A percentile compares a stretch with the other conserved stretches of the same genome.
phyloP scores from a whole-genome alignment of 2,888 invertebrate species.

The Drosophila rellima region DNA sequence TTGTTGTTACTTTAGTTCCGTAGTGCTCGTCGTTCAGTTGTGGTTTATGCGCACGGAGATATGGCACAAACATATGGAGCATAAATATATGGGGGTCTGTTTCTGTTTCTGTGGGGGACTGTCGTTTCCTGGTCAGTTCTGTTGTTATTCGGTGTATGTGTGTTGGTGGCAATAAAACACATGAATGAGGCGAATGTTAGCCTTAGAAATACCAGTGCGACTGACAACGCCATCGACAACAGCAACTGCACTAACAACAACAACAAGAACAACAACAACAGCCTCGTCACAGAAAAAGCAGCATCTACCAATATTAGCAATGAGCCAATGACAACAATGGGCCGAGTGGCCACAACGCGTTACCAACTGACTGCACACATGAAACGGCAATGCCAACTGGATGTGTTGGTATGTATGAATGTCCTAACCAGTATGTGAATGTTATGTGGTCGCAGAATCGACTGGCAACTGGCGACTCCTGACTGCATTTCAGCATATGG shows the following conservation, averaged over 20 bases:
- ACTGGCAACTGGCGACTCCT: conserved; percentile 39
- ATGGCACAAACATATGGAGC: conserved; percentile 78
- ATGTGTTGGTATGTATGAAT: conserved; percentile 25
- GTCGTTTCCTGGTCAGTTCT: conserved; percentile 61
- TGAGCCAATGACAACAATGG: conserved; percentile 77
- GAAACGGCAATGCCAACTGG: conserved; percentile 47
- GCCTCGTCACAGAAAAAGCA: conserved; percentile 43
- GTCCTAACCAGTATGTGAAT: conserved; percentile 38
- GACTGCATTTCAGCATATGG: conserved; percentile 53
- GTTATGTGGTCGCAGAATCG: conserved; percentile 66
- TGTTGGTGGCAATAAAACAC: conserved; percentile 74
- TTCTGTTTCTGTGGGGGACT: conserved; percentile 20
- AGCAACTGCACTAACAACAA: conserved; percentile 17
- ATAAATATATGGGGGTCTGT: conserved; percentile 63
- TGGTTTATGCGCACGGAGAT: conserved; percentile 74
- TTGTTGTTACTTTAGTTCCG: conserved; percentile 64
- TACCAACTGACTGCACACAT: conserved; percentile 60
- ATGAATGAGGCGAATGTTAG: conserved; percentile 71
- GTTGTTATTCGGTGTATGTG: conserved; percentile 42
- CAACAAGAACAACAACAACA: conserved; percentile 18
- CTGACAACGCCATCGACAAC: conserved; percentile 64
- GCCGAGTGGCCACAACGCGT: conserved; percentile 58
- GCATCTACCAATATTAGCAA: conserved; percentile 76
- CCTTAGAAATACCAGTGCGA: conserved; percentile 59
- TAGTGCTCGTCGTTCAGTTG: conserved; percentile 68